A percentile compares a stretch with the other conserved stretches of the same genome.
Evolutionary conservation across 2,888 invertebrate genomes (phyloP).

Genomic region (Chrysolina americana): DNA sequence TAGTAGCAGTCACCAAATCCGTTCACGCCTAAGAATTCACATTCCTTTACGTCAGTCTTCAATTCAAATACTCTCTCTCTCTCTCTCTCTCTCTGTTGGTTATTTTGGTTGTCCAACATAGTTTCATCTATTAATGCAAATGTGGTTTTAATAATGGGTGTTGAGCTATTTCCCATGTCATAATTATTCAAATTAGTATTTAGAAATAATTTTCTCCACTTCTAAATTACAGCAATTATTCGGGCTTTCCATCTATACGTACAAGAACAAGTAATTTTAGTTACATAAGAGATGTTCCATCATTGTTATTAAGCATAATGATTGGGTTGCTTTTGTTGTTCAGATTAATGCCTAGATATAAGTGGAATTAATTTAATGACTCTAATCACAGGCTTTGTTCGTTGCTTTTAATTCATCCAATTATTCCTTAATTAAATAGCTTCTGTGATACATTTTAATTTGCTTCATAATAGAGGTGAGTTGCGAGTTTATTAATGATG

Average conservation of each 20-base stretch:
- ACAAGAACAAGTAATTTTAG: slow-evolving; percentile 40
- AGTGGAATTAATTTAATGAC: slow-evolving; percentile 53
- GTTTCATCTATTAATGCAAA: slow-evolving; percentile 15
- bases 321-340: slow-evolving; percentile 46
- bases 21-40: too few species aligned
- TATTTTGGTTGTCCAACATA: not conserved
- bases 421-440: slow-evolving; percentile 48
- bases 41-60: too few species aligned
- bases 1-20: too few species aligned
- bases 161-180: slow-evolving; percentile 24
- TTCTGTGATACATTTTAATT: slow-evolving; percentile 47
- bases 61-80: too few species aligned
- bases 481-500: slow-evolving; percentile 17
- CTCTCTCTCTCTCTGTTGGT: too few species aligned
- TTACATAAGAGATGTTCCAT: slow-evolving; percentile 34
- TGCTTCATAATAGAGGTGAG: slow-evolving; percentile 37
- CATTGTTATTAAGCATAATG: slow-evolving; percentile 42
- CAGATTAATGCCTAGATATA: slow-evolving; percentile 48
- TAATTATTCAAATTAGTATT: slow-evolving; percentile 33
- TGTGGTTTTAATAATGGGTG: slow-evolving; percentile 28
- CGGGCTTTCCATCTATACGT: slow-evolving; percentile 39
- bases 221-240: slow-evolving; percentile 38
- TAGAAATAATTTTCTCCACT: slow-evolving; percentile 39
- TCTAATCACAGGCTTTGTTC: slow-evolving; percentile 52
- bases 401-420: slow-evolving; percentile 49